Percentiles rank a stretch among this genome's conserved stretches.
phyloP scores from a whole-genome alignment of 2,113 vertebrate species.

The Nothocercus julius region DNA sequence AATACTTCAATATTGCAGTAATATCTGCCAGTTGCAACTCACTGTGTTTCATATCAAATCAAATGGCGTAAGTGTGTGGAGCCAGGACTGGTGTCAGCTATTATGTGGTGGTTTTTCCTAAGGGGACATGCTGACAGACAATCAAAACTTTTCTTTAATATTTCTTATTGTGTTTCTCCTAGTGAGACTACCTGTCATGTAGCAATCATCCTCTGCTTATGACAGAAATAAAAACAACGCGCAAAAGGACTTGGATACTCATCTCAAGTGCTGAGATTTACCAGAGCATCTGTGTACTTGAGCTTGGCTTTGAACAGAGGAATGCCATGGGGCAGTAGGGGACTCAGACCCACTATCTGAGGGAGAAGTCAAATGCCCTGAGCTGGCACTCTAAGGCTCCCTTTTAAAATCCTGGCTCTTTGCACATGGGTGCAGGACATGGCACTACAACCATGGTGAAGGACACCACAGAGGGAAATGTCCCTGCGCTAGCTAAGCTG shows the following conservation, averaged over 20 bases:
- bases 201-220: slow-evolving; percentile 35
- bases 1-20: slow-evolving; percentile 62
- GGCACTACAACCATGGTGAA: background rate
- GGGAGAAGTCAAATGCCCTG: background rate
- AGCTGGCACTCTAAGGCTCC: background rate
- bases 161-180: slow-evolving; percentile 57
- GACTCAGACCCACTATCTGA: background rate
- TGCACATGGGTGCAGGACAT: background rate
- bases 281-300: background rate
- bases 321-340: background rate
- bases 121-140: slow-evolving; percentile 58
- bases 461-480: slow-evolving; percentile 1
- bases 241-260: background rate
- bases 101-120: slow-evolving; percentile 63
- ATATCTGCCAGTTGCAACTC: slow-evolving; percentile 60
- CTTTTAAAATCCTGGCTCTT: background rate
- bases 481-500: background rate
- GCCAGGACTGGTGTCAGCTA: slow-evolving; percentile 46
- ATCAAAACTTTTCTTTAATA: slow-evolving; percentile 71
- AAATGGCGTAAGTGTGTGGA: slow-evolving; percentile 24
- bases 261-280: background rate
- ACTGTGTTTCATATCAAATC: slow-evolving; percentile 50
- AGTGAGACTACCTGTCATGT: slow-evolving; percentile 44
- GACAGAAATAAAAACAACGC: slow-evolving; percentile 34
- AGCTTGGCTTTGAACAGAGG: background rate